phyloP scores from a whole-genome alignment of 2,797 vertebrate species.

The Arctocebus calabarensis region DNA sequence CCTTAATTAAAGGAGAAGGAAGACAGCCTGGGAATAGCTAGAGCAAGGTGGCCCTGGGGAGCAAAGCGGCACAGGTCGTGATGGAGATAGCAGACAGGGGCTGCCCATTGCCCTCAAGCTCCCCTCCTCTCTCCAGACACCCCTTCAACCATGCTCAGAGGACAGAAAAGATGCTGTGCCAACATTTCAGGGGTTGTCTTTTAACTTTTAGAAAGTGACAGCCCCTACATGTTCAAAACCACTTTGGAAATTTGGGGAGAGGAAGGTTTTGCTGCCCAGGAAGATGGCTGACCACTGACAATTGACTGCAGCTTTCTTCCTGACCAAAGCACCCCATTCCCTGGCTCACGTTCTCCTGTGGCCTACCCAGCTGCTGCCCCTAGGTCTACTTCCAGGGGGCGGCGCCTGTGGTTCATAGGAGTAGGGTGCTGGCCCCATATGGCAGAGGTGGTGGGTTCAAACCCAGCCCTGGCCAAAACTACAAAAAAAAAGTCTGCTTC shows the following conservation, averaged over 20 bases:
- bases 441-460: too few relatives aligned
- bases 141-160: neutral
- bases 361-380: neutral
- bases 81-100: neutral
- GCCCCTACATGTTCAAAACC: neutral
- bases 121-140: neutral
- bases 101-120: neutral
- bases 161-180: neutral
- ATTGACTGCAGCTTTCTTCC: neutral
- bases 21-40: neutral
- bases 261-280: neutral
- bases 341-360: neutral
- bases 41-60: neutral
- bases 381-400: neutral
- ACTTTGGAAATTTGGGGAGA: neutral
- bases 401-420: too few relatives aligned
- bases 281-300: neutral
- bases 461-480: too few relatives aligned
- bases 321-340: neutral
- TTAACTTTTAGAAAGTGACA: neutral
- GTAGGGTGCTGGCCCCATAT: too few relatives aligned
- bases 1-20: conserved; percentile 2
- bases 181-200: neutral
- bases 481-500: too few relatives aligned
- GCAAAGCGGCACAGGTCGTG: neutral